These are phyloP conservation scores for Ernsta delagoae DNA, from an alignment of 2,888 invertebrate species.

Conservation along the genomic window DNA sequence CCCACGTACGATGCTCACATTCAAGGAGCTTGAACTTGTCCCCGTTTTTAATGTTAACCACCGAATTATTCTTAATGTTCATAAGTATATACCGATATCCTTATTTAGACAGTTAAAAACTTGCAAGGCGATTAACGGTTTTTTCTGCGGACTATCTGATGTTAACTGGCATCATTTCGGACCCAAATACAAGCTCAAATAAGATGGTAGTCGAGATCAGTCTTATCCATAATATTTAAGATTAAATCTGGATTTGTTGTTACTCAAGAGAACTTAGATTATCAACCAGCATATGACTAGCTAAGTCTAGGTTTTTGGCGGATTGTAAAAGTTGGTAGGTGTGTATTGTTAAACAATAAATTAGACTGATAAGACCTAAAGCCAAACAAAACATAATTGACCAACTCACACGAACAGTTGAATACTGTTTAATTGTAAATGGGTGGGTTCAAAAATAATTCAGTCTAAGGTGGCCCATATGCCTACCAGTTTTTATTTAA, in stretches of 20 bases:
- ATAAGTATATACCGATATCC: neutral
- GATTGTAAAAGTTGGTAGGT: too few species aligned
- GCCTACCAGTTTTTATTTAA: slow-evolving; percentile 29
- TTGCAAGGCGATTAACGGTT: neutral
- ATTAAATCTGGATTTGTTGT: too few species aligned
- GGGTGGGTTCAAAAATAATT: neutral
- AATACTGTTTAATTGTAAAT: neutral
- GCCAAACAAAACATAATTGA: neutral
- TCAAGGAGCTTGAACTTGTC: slow-evolving; percentile 33
- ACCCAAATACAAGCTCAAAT: too few species aligned
- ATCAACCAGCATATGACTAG: too few species aligned
- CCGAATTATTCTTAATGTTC: slow-evolving; percentile 6
- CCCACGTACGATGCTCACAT: slow-evolving; percentile 20
- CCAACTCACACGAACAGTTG: neutral
- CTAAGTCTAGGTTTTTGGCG: too few species aligned
- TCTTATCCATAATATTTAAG: too few species aligned
- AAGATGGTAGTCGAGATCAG: too few species aligned
- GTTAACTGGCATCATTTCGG: too few species aligned
- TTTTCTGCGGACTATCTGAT: too few species aligned
- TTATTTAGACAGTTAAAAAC: slow-evolving; percentile 1
- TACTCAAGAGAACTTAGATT: too few species aligned
- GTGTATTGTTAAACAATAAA: too few species aligned
- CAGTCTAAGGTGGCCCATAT: slow-evolving; percentile 15
- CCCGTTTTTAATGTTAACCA: slow-evolving; percentile 26
- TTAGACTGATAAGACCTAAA: neutral